These are phyloP conservation scores for Colius striatus DNA, from an alignment of 2,113 vertebrate genomes.

Conservation along the genomic window DNA sequence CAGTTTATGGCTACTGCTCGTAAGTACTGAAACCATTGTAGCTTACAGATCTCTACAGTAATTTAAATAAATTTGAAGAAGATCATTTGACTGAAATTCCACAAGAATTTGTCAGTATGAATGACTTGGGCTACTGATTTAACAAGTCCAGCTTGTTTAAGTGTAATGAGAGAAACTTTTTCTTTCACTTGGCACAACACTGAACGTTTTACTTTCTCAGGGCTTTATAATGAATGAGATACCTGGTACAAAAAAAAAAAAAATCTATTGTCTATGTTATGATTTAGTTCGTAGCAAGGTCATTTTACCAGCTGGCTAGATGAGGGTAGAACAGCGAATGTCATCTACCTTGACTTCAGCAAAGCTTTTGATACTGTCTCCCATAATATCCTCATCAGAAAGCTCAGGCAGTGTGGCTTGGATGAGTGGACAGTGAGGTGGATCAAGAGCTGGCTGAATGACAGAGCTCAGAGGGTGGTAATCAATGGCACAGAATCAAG, in stretches of 20 bases:
- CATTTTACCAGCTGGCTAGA: not conserved
- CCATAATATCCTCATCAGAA: too few relatives aligned
- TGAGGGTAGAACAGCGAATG: too few relatives aligned
- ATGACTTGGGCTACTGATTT: not conserved
- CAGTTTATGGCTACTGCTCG: not conserved
- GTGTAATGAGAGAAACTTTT: not conserved
- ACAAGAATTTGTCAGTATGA: not conserved
- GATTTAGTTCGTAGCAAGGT: not conserved
- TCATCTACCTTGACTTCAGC: too few relatives aligned
- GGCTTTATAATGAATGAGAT: not conserved
- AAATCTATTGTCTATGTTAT: not conserved
- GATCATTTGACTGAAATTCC: not conserved
- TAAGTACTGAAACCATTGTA: not conserved
- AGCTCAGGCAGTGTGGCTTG: too few relatives aligned
- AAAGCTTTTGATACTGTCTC: too few relatives aligned
- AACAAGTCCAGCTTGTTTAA: not conserved
- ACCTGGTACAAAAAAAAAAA: not conserved
- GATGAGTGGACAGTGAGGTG: too few relatives aligned
- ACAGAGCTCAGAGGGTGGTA: too few relatives aligned
- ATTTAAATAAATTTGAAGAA: not conserved
- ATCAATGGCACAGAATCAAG: too few relatives aligned
- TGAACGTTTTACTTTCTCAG: not conserved
- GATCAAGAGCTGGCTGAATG: too few relatives aligned
- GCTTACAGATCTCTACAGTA: slow-evolving; percentile 3
- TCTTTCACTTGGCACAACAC: not conserved